These are phyloP conservation scores for Cardiocondyla obscurior DNA, from an alignment of 1,140 invertebrate genomes.

Conservation along the genomic window DNA sequence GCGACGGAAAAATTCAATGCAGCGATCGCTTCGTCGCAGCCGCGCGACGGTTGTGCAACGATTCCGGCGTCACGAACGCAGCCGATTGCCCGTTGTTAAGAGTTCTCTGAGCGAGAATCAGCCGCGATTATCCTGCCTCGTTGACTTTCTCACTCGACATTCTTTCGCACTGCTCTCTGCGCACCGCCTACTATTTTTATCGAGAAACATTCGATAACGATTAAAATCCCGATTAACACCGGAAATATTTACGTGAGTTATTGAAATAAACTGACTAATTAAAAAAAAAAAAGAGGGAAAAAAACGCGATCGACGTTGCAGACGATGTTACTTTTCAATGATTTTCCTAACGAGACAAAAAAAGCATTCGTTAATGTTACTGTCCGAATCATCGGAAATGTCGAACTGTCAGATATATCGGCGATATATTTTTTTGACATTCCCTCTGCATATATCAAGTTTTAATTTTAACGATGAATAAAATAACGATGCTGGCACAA, in stretches of 20 bases:
- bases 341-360: slow-evolving; percentile 10
- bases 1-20: slow-evolving; percentile 29
- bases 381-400: slow-evolving; percentile 1
- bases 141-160: not conserved
- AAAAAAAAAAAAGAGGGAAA: too few relatives aligned
- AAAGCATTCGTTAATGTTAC: not conserved
- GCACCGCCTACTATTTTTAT: not conserved
- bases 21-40: not conserved
- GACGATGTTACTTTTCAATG: not conserved
- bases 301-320: not conserved
- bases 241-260: not conserved
- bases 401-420: not conserved
- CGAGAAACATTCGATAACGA: not conserved
- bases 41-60: not conserved
- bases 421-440: slow-evolving; percentile 2
- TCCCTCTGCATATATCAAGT: not conserved
- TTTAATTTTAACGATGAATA: not conserved
- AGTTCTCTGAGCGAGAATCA: not conserved
- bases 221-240: not conserved
- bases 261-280: not conserved
- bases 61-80: not conserved
- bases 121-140: not conserved
- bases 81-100: not conserved
- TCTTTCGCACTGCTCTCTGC: too few relatives aligned
- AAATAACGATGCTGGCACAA: not conserved